Base-by-base conservation (phyloP, 2,113 vertebrate genomes). In the Deroptyus accipitrinus region DNA sequence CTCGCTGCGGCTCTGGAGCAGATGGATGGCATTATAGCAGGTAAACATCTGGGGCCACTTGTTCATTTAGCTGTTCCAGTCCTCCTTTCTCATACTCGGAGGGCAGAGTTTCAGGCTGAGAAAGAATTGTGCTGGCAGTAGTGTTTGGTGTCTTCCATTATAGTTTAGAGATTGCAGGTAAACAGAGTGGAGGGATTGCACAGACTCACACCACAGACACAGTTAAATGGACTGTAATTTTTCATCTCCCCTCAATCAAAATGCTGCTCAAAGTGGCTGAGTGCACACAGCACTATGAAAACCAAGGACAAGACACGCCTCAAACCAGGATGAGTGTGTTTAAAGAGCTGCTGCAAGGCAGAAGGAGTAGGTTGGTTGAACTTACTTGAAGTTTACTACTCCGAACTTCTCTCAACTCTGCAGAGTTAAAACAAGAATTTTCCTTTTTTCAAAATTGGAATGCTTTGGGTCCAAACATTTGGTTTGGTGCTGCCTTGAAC, bases 11-110 rank as follows among this genome's bases (percentile, higher is more conserved):
- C 99, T 49, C 92, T 99, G 98, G 99, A 99, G 97, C 99, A 99
- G 98, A 99, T 99, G 99, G 99, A 99, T 68, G 99, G 99, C n/a
- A 99, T 99, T 74, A 99, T 99, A 93, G 99, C 99, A 98, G 99
- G 99, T 99, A 90, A 94, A 44, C 4, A 6, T 33, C 31, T 41
- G 96, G 94, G 76, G 7, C 52, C 73, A 20, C 5, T 63, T 35
- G 24, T 87, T 87, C 17, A 0, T 83, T 90, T 59, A 48, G 16
- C 51, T 66, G 35, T 28, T 85, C 79, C 4, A 1, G 11, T 72
- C n/a, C 15, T 88, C 13, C 37, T 86, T 79, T 80, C 25, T 64
- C 13, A 11, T 54, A 48, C 18, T 7, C 6, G 41, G 28, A 76
- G 64, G 35, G 33, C 28, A 49, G 61, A 64, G 30, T 70, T 94